Base-by-base conservation (phyloP, 1,140 invertebrate species). In the Vollenhovia emeryi region DNA sequence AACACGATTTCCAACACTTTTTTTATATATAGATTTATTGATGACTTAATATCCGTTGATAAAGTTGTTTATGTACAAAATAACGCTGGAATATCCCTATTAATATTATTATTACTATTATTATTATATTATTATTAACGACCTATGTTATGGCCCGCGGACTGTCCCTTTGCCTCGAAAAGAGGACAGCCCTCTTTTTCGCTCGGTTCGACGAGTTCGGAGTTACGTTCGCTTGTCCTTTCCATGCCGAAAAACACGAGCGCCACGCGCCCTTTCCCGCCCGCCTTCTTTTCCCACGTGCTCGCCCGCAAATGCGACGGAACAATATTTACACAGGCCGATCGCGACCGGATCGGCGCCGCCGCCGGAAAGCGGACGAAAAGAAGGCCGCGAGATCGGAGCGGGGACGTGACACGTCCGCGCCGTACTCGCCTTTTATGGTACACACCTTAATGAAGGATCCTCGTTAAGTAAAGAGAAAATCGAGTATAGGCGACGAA, bases 11-110 rank as follows among this genome's bases (percentile, higher is more conserved):
- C 9, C 33, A 50, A 21, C 84, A 76, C 84, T 45, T 88, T 89
- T 87, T 89, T 88, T 93, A 90, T 87, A 87, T 93, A 89, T 91
- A 89, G 88, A 92, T 92, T 92, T 93, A 91, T 92, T 91, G 91
- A 93, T 91, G 90, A 92, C 89, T 93, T 91, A 93, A 92, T 93
- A 94, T 93, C 92, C 91, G 88, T 91, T 91, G 90, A 93, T 93
- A 92, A 93, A 90, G 91, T 94, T 90, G 83, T 92, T 93, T 93
- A 94, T 94, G 93, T 94, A 94, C 93, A 94, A 94, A 93, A 94
- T 93, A 94, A 94, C 92, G 89, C 89, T 92, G 92, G 91, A 91
- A 91, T 93, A 93, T 92, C 89, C 87, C 87, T 93, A 93, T 91
- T 89, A 85, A 78, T 89, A 87, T 84, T 69, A 86, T 64, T 84